Evolutionary conservation across 2,888 invertebrate genomes (phyloP), one percentile per base, ranked within the genome.

Genomic region (Lucinisca nassula): DNA sequence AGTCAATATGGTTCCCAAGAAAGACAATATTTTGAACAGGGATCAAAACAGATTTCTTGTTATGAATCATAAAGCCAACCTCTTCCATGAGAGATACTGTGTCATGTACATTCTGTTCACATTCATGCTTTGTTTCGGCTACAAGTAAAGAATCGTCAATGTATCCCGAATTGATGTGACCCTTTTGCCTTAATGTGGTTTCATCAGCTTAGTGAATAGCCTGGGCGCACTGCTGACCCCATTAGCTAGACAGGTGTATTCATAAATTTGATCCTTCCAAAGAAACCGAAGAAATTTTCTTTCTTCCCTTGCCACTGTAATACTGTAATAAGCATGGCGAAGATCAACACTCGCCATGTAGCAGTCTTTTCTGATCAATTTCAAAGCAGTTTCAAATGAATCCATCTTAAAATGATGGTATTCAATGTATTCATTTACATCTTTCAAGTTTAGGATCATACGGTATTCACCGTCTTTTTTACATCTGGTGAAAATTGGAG

Each of bases 131-230:
- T 0, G 61, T 61, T 14, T 58, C 38, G 17, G 76, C 82, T 14
- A 82, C 27, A 0, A 90, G 24, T 14, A 90, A 61, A 17, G 84
- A 75, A 72, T 91, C 92, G 82, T 92, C 91, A 21, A 90, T 90
- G 89, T 55, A 49, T 14, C 55, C 55, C 8, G 55, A 55, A 55
- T 55, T 55, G 10, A 21, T 55, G n/a, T 55, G 55, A 4, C 55
- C 55, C 17, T n/a, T 4, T n/a, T n/a, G 17, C 21, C 72, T 14
- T 14, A 85, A 55, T 12, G 38, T 58, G 90, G 90, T 72, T 90
- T 92, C 51, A 92, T 24, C 1, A 91, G 17, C 73, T 91, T 90
- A 49, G 90, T 92, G 61, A 92, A 92, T 14, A 79, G 45, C 72
- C 86, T 14, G n/a, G 55, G 17, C 3, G 55, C n/a, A 55, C 55